Evolutionary conservation across 2,888 invertebrate genomes (phyloP).

Genomic region (Baronia brevicornis): DNA sequence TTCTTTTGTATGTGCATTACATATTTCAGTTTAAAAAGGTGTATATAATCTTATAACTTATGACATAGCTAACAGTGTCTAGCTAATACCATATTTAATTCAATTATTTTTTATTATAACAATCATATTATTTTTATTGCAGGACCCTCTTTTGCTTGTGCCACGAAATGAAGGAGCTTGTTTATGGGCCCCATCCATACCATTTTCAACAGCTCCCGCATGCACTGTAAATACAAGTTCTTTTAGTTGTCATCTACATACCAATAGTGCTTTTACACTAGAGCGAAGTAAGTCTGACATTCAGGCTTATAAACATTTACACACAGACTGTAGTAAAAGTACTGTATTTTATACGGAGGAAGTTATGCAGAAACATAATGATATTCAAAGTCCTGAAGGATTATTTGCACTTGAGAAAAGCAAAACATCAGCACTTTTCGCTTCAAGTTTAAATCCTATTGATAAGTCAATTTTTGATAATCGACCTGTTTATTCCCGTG

Average conservation of each 20-base stretch:
- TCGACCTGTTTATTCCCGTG: slow-evolving; percentile 49
- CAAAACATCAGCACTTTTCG: slow-evolving; percentile 52
- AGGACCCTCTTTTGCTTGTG: slow-evolving; percentile 76
- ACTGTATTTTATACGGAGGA: slow-evolving; percentile 54
- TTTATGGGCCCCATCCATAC: slow-evolving; percentile 62
- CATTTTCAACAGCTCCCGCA: slow-evolving; percentile 59
- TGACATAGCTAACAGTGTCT: too few species aligned
- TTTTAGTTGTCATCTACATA: slow-evolving; percentile 65
- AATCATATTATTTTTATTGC: slow-evolving; percentile 19
- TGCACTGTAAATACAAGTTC: slow-evolving; percentile 57
- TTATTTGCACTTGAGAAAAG: slow-evolving; percentile 55
- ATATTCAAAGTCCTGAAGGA: slow-evolving; percentile 30
- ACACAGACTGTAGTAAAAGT: slow-evolving; percentile 37
- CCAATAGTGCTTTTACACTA: slow-evolving; percentile 55
- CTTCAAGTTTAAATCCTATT: slow-evolving; percentile 36
- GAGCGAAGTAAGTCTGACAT: slow-evolving; percentile 67
- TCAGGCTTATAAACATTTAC: slow-evolving; percentile 48
- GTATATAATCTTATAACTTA: too few species aligned
- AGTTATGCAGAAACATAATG: slow-evolving; percentile 25
- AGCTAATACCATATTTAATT: too few species aligned
- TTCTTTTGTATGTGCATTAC: too few species aligned
- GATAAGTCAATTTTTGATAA: slow-evolving; percentile 60
- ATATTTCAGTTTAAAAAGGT: too few species aligned
- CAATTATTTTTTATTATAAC: slow-evolving; percentile 1
- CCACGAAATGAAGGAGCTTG: slow-evolving; percentile 77